phyloP scores from a whole-genome alignment of 2,113 vertebrate genomes.

The Limanda limanda region DNA sequence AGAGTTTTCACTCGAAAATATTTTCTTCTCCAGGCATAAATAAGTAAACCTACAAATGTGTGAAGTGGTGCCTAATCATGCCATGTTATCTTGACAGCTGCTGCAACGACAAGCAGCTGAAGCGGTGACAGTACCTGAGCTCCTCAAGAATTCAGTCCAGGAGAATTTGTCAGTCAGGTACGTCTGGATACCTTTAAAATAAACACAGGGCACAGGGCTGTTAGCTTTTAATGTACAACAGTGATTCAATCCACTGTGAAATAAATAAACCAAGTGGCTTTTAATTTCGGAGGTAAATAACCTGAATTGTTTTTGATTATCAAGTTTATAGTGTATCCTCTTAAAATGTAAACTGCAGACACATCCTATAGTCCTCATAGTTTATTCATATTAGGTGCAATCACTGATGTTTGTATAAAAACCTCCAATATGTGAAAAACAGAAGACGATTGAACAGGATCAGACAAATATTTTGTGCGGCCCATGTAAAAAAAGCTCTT shows the following conservation, averaged over 20 bases:
- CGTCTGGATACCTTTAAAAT: constrained; percentile 86
- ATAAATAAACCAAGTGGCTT: background rate
- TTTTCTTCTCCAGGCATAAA: background rate
- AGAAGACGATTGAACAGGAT: background rate
- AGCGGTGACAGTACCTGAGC: constrained; percentile 82
- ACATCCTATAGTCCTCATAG: background rate
- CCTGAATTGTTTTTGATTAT: background rate
- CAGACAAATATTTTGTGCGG: constrained; percentile 9
- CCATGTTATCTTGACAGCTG: background rate
- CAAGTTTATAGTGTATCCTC: background rate
- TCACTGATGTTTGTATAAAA: background rate
- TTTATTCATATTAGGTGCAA: background rate
- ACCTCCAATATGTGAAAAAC: background rate
- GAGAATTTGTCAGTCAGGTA: constrained; percentile 79
- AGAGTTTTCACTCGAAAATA: background rate
- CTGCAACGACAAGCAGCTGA: background rate
- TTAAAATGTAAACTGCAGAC: background rate
- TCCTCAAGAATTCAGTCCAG: constrained; percentile 87
- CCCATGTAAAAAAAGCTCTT: constrained; percentile 16
- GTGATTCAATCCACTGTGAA: background rate
- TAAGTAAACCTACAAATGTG: background rate
- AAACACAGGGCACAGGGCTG: constrained; percentile 7
- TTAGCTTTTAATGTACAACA: background rate
- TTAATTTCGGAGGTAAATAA: background rate
- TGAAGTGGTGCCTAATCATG: background rate